A percentile compares a stretch with the other conserved stretches of the same genome.
Evolutionary conservation across 1,140 invertebrate genomes (phyloP).

Genomic region (Polypedilum pembai): DNA sequence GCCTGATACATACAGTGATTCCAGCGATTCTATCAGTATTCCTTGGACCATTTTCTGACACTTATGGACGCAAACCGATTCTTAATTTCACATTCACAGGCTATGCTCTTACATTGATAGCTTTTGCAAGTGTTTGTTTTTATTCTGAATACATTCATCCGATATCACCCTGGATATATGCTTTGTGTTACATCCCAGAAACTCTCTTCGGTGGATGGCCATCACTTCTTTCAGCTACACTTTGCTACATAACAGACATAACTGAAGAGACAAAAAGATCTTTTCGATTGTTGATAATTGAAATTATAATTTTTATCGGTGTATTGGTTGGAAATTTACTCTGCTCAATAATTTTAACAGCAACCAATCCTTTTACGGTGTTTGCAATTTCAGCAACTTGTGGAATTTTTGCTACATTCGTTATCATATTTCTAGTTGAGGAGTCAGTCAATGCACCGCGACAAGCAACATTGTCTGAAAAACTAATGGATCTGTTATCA

Average conservation of each 20-base stretch:
- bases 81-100: slow-evolving; percentile 31
- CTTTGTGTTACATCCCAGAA: slow-evolving; percentile 50
- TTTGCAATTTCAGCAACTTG: slow-evolving; percentile 40
- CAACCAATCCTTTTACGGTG: slow-evolving; percentile 34
- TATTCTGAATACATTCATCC: background rate
- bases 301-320: slow-evolving; percentile 51
- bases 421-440: background rate
- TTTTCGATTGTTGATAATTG: slow-evolving; percentile 53
- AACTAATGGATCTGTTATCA: slow-evolving; percentile 48
- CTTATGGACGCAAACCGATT: slow-evolving; percentile 32
- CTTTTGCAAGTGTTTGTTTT: background rate
- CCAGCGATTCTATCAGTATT: slow-evolving; percentile 32
- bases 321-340: slow-evolving; percentile 50
- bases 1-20: background rate
- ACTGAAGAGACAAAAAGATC: slow-evolving; percentile 49
- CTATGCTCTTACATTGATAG: background rate
- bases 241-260: slow-evolving; percentile 57
- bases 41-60: slow-evolving; percentile 32
- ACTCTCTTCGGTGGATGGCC: slow-evolving; percentile 52
- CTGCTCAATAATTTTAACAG: slow-evolving; percentile 43
- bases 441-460: background rate
- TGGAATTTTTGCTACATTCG: background rate
- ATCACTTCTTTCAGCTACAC: slow-evolving; percentile 51
- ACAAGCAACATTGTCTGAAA: slow-evolving; percentile 29
- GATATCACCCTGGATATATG: slow-evolving; percentile 52